Conservation (phyloP, 2,888 invertebrate species). For the Lutraria lutraria region DNA sequence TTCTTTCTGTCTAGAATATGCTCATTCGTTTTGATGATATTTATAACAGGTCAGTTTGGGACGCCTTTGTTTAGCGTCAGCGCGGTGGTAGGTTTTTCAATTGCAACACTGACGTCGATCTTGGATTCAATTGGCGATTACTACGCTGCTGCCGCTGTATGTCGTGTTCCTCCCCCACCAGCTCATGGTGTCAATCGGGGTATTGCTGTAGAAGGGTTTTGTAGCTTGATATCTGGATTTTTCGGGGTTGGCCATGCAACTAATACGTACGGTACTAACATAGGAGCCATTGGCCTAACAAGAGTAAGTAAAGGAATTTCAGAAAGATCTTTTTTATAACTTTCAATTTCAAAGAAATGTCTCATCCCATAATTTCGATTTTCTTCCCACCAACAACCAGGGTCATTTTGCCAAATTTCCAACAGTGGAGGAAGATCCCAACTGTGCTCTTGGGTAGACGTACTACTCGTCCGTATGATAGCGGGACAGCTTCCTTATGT, state of each 20-base stretch:
- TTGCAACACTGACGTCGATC: constrained; percentile 79
- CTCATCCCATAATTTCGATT: too few species aligned
- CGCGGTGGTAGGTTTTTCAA: constrained; percentile 77
- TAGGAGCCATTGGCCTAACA: constrained; percentile 95
- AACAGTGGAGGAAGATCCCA: too few species aligned
- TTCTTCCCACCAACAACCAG: too few species aligned
- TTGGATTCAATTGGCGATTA: constrained; percentile 91
- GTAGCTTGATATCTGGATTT: constrained; percentile 93
- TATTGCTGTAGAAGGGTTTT: constrained; percentile 91
- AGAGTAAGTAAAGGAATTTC: constrained; percentile 88
- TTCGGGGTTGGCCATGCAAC: constrained; percentile 95
- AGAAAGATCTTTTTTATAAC: too few species aligned
- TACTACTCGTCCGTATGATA: too few species aligned
- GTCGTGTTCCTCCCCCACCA: constrained; percentile 93
- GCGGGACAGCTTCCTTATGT: too few species aligned
- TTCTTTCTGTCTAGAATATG: too few species aligned
- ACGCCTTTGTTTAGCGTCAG: constrained; percentile 71
- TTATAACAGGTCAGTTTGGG: constrained; percentile 76
- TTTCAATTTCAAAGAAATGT: too few species aligned
- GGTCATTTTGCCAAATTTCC: too few species aligned
- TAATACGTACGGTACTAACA: constrained; percentile 95
- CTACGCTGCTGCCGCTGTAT: constrained; percentile 91
- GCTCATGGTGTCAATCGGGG: constrained; percentile 93
- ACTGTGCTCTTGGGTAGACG: too few species aligned
- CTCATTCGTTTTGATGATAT: too few species aligned